Conservation (phyloP, 2,113 vertebrate genomes). For the Scomber scombrus region DNA sequence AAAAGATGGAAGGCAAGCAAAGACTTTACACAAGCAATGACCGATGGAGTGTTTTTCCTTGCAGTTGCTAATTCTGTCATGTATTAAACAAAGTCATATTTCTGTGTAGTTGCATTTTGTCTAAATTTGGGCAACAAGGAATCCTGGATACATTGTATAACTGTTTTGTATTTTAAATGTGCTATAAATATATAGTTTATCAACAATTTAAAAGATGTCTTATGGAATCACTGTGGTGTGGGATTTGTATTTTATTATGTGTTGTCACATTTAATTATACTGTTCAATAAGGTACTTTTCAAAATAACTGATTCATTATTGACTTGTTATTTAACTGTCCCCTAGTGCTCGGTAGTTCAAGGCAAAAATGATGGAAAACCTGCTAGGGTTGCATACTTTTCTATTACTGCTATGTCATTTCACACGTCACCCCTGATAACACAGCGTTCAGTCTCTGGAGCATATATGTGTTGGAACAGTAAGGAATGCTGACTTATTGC, state of each 20-base stretch:
- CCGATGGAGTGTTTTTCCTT: conserved; percentile 1
- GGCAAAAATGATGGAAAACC: background rate
- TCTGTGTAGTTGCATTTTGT: background rate
- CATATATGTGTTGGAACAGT: background rate
- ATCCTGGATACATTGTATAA: background rate
- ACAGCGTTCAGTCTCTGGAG: background rate
- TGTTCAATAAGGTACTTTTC: background rate
- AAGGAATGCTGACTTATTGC: conserved; percentile 21
- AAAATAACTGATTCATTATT: background rate
- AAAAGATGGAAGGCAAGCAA: conserved; percentile 11
- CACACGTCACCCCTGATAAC: background rate
- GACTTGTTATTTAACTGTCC: background rate
- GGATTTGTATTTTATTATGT: background rate
- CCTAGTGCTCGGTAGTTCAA: background rate
- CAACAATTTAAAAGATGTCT: background rate
- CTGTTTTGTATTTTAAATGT: conserved; percentile 26
- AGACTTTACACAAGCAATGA: background rate
- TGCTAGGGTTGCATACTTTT: background rate
- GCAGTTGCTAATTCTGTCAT: background rate
- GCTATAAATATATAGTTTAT: conserved; percentile 12
- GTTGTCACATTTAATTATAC: conserved; percentile 11
- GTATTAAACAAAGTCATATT: background rate
- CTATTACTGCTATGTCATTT: background rate
- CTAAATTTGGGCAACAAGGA: background rate
- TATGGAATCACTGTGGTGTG: background rate